A percentile compares a stretch with the other conserved stretches of the same genome.
Conservation (phyloP, 2,888 invertebrate genomes). For the Oegoconia quadripuncta region DNA sequence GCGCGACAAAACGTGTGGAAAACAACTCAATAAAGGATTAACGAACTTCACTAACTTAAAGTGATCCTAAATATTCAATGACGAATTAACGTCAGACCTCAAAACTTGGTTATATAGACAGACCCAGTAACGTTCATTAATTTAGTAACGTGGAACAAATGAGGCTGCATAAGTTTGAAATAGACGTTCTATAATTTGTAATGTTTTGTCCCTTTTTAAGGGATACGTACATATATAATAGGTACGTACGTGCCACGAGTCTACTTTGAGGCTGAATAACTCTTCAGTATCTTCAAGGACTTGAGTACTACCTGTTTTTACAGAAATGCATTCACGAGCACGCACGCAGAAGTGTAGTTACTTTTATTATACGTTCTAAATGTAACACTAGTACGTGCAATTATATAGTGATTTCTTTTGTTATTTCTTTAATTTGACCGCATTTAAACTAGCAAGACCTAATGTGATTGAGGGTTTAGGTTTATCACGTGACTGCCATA, state of each 20-base stretch:
- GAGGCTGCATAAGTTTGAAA: constrained; percentile 4
- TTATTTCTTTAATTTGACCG: too few species aligned
- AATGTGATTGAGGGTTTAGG: too few species aligned
- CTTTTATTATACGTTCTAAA: constrained; percentile 9
- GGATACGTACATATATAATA: too few species aligned
- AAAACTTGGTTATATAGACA: constrained; percentile 44
- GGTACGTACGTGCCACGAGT: background rate
- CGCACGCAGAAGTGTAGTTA: constrained; percentile 38
- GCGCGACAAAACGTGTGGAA: too few species aligned
- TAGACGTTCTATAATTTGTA: too few species aligned
- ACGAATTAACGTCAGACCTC: constrained; percentile 55
- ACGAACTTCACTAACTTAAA: constrained; percentile 70
- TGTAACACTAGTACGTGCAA: too few species aligned
- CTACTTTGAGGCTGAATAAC: constrained; percentile 22
- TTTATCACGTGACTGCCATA: too few species aligned
- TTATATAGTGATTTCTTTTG: background rate
- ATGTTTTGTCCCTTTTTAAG: background rate
- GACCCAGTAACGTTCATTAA: constrained; percentile 24
- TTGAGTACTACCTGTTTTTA: constrained; percentile 41
- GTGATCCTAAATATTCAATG: constrained; percentile 72
- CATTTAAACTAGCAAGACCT: too few species aligned
- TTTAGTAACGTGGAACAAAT: constrained; percentile 21
- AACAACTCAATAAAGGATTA: constrained; percentile 62
- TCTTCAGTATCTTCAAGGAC: constrained; percentile 38
- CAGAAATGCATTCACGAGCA: constrained; percentile 64